Evolutionary conservation across 1,140 invertebrate genomes (phyloP), one percentile per base, ranked within the genome.

Genomic region (Contarinia nasturtii): DNA sequence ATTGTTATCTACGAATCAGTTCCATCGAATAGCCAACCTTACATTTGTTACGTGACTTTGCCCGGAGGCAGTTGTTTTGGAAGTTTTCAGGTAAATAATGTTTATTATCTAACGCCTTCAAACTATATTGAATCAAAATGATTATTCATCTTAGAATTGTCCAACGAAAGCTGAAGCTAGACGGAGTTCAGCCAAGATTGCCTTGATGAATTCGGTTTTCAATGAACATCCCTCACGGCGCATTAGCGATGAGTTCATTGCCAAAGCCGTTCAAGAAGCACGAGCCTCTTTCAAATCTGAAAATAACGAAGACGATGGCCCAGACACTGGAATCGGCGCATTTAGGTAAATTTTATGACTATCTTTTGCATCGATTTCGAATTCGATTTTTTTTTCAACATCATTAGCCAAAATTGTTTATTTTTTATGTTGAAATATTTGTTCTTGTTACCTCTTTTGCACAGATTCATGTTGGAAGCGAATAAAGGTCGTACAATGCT

Each of bases 131-230:
- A 27, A 21, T 38, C 18, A 17, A 14, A 46, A 33, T 55, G 50
- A 27, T 27, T 27, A 27, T 5, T 10, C 27, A 38, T 38, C 36
- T 11, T 72, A 89, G 77, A 92, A 92, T 63, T 93, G 89, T 60
- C 84, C 86, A 12, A 94, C 89, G 22, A 94, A 94, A 65, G 89
- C 89, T 1, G 90, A 94, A 63, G 91, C 90, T 1, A 70, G 89
- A 36, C 73, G 89, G 52, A 93, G 88, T 55, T 89, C 89, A 2
- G 90, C 90, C 1, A 93, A 94, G 70, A 93, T 95, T 48, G 90
- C 90, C 5, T 70, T 95, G 8, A 94, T 94, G 88, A 95, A 94
- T 67, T 93, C 88, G 5, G 88, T 95, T 2, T 94, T 94, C 63
- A 95, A 94, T 61, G 91, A 95, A 56, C 90, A 94, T 67, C 89